These are phyloP conservation scores for Achroia grisella DNA, from an alignment of 1,140 invertebrate genomes.

Conservation along the genomic window DNA sequence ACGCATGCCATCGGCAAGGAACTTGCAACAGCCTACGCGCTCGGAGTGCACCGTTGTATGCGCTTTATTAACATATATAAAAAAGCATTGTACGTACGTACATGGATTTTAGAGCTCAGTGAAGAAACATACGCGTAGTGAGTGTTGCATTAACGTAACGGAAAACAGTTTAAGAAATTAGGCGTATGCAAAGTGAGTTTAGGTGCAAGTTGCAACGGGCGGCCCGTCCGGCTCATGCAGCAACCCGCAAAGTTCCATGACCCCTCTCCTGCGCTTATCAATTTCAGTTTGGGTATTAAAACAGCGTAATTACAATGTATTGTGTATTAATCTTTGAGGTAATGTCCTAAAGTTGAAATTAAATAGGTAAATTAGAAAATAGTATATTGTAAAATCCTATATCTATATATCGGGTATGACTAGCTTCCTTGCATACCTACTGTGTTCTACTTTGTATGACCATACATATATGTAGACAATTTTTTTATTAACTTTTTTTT, in stretches of 20 bases:
- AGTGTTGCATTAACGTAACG: not conserved
- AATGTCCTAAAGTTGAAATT: conserved; percentile 6
- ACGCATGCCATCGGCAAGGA: not conserved
- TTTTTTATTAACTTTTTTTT: too few relatives aligned
- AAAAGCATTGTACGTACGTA: not conserved
- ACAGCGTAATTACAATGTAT: conserved; percentile 18
- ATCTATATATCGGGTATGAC: too few relatives aligned
- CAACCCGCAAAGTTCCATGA: conserved; percentile 59
- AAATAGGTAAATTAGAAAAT: too few relatives aligned
- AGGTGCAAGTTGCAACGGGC: not conserved
- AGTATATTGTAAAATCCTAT: too few relatives aligned
- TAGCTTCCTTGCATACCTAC: too few relatives aligned
- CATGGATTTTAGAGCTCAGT: too few relatives aligned
- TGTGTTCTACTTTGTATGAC: too few relatives aligned
- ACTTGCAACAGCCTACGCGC: not conserved
- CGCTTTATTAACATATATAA: too few relatives aligned
- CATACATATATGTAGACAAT: too few relatives aligned
- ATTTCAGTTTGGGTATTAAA: conserved; percentile 19
- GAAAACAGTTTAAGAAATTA: conserved; percentile 18
- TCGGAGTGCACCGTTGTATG: too few relatives aligned
- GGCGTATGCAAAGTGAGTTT: conserved; percentile 6
- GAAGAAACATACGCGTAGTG: too few relatives aligned
- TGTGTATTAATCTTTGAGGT: conserved; percentile 9
- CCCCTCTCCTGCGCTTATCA: conserved; percentile 63
- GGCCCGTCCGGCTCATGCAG: conserved; percentile 28